These are phyloP conservation scores for Cryptus viduatorius DNA, from an alignment of 2,888 invertebrate species.

Conservation along the genomic window DNA sequence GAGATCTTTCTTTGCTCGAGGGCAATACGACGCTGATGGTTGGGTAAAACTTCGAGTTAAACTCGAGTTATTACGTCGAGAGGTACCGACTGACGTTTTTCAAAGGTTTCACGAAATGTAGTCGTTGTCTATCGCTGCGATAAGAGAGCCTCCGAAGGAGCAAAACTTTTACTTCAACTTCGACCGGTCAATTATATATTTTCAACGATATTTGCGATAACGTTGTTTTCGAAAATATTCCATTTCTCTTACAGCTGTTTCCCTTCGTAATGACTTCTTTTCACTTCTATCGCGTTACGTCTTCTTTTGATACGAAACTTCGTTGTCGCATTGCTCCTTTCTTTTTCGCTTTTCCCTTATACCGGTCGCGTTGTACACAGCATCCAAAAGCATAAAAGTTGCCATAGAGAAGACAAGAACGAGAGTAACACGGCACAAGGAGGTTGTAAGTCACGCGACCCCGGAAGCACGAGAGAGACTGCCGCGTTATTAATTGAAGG, in stretches of 20 bases:
- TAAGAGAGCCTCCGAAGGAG: background rate
- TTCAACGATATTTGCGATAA: too few relatives aligned
- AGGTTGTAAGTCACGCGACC: slow-evolving; percentile 64
- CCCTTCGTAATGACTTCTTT: too few relatives aligned
- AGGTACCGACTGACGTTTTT: background rate
- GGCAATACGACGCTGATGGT: background rate
- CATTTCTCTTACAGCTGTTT: too few relatives aligned
- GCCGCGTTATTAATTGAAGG: slow-evolving; percentile 71
- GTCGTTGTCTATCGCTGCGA: background rate
- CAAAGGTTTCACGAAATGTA: background rate
- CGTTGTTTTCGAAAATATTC: too few relatives aligned
- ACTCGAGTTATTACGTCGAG: background rate
- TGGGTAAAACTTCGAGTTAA: background rate
- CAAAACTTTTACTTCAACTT: too few relatives aligned
- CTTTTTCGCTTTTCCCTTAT: background rate
- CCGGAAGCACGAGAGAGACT: slow-evolving; percentile 17
- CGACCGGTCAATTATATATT: too few relatives aligned
- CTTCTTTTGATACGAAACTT: too few relatives aligned
- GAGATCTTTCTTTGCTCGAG: background rate
- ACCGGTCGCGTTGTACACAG: slow-evolving; percentile 11
- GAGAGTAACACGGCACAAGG: background rate
- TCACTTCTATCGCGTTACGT: too few relatives aligned
- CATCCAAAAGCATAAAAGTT: slow-evolving; percentile 51
- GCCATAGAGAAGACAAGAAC: slow-evolving; percentile 28
- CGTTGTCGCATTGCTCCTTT: background rate